A percentile compares a stretch with the other conserved stretches of the same genome.
These are phyloP conservation scores for Allobates femoralis DNA, from an alignment of 2,797 vertebrate species.

Conservation along the genomic window DNA sequence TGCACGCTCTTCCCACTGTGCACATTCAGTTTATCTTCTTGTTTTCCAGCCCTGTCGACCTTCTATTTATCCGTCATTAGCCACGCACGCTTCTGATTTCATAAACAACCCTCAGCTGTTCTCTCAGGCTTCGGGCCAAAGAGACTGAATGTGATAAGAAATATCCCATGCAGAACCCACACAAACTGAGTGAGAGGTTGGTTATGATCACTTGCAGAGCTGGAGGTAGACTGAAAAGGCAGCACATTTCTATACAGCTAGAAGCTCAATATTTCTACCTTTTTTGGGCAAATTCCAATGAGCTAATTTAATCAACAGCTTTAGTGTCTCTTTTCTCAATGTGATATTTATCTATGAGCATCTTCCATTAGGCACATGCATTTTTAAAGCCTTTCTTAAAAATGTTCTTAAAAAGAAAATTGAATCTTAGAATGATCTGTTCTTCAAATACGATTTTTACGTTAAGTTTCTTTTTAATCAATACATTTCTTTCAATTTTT, in stretches of 20 bases:
- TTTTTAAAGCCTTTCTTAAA: neutral
- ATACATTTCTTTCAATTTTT: too few species aligned
- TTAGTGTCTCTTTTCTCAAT: neutral
- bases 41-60: conserved; percentile 32
- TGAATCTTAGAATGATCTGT: too few species aligned
- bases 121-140: conserved; percentile 45
- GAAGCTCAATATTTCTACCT: neutral
- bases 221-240: too few species aligned
- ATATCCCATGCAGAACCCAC: neutral
- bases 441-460: too few species aligned
- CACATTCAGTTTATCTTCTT: neutral
- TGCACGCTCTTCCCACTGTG: neutral
- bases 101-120: conserved; percentile 53
- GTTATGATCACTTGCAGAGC: neutral
- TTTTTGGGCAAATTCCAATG: neutral
- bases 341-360: too few species aligned
- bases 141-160: conserved; percentile 15
- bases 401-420: neutral
- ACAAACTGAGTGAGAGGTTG: neutral
- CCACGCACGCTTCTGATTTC: conserved; percentile 25
- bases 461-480: too few species aligned
- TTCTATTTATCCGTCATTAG: conserved; percentile 14
- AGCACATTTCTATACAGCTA: neutral
- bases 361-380: too few species aligned
- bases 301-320: neutral